phyloP scores from a whole-genome alignment of 2,888 invertebrate genomes.

The Ellobium chinense region DNA sequence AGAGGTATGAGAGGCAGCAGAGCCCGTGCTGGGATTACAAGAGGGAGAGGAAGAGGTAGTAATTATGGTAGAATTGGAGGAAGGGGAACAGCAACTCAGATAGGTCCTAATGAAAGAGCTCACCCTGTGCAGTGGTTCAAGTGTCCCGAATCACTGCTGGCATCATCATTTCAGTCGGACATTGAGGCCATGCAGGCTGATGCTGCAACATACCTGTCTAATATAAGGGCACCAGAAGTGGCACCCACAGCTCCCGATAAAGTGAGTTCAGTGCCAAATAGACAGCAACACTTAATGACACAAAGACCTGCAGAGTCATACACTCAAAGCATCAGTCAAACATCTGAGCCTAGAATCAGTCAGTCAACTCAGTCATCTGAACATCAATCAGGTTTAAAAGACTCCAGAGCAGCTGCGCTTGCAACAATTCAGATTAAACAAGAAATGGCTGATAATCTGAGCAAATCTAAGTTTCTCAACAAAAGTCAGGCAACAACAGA shows the following conservation, averaged over 20 bases:
- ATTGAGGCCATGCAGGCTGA: constrained; percentile 45
- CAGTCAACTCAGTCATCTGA: no score
- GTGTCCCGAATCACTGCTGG: background rate
- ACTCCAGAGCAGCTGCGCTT: constrained; percentile 10
- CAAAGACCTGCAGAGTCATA: no score
- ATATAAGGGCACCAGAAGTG: background rate
- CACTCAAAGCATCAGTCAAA: no score
- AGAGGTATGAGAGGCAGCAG: background rate
- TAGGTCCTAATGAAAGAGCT: background rate
- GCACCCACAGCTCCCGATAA: no score
- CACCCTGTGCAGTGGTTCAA: constrained; percentile 37
- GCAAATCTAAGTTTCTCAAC: constrained; percentile 1
- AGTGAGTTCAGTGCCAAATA: no score
- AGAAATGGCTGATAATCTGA: constrained; percentile 24
- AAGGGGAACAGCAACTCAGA: background rate
- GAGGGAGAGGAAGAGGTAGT: background rate
- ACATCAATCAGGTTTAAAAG: no score
- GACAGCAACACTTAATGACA: no score
- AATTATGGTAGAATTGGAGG: background rate
- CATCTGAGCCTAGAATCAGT: no score
- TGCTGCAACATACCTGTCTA: background rate
- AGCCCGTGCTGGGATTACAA: background rate
- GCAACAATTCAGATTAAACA: constrained; percentile 36
- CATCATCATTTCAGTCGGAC: constrained; percentile 38
- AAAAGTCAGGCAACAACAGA: background rate